A percentile compares a stretch with the other conserved stretches of the same genome.
phyloP scores from a whole-genome alignment of 2,888 invertebrate species.

The Hoplodrina blanda region DNA sequence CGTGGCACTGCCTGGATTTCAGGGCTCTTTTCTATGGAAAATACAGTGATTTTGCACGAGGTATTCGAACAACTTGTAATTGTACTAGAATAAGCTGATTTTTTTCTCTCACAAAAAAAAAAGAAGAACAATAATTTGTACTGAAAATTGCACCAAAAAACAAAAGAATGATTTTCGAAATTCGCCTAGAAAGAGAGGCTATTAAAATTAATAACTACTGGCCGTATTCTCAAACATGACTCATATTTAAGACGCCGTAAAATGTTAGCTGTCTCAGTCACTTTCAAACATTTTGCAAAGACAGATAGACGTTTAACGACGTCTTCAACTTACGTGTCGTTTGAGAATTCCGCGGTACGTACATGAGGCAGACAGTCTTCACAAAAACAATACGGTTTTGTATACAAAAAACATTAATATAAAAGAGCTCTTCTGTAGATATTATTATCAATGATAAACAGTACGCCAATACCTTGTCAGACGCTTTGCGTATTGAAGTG shows the following conservation, averaged over 20 bases:
- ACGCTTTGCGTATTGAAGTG: slow-evolving; percentile 59
- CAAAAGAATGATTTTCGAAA: neutral
- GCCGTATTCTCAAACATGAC: neutral
- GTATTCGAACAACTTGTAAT: neutral
- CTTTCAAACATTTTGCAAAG: neutral
- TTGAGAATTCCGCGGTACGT: neutral
- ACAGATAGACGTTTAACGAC: neutral
- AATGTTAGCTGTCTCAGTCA: neutral
- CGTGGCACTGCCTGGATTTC: slow-evolving; percentile 34
- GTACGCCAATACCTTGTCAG: slow-evolving; percentile 57
- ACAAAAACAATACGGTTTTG: neutral
- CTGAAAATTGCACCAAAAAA: slow-evolving; percentile 6
- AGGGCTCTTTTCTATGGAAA: slow-evolving; percentile 56
- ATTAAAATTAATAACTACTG: slow-evolving; percentile 3
- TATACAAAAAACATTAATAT: neutral
- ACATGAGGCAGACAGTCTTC: slow-evolving; percentile 6
- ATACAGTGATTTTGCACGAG: slow-evolving; percentile 6
- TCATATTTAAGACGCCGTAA: too few species aligned
- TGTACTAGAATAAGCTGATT: too few species aligned
- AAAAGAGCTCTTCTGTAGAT: slow-evolving; percentile 58
- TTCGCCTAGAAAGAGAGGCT: slow-evolving; percentile 29
- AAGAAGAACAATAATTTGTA: too few species aligned
- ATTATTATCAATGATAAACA: slow-evolving; percentile 48
- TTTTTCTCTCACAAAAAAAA: too few species aligned
- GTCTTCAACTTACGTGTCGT: neutral